phyloP scores from a whole-genome alignment of 2,113 vertebrate species.

The Chionomys nivalis region DNA sequence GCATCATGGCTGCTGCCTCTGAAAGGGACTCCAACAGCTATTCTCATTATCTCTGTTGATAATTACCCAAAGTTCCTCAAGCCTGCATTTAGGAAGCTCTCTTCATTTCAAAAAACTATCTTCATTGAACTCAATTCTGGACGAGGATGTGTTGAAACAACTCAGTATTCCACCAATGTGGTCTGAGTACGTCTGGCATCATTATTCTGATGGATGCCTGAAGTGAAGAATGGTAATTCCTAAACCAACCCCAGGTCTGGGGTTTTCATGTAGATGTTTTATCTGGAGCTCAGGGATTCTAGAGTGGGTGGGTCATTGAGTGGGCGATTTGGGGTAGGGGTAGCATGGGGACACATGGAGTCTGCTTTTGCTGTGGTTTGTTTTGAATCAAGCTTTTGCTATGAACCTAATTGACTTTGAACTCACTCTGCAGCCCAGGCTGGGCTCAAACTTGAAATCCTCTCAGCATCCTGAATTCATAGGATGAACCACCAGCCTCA shows the following conservation, averaged over 20 bases:
- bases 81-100: slow-evolving; percentile 1
- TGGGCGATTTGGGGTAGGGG: neutral
- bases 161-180: neutral
- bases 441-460: neutral
- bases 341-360: neutral
- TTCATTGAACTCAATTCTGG: neutral
- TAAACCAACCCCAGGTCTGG: neutral
- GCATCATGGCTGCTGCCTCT: neutral
- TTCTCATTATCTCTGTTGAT: neutral
- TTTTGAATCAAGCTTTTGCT: neutral
- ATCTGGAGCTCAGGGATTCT: neutral
- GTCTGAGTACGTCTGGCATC: neutral
- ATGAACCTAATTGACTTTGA: neutral
- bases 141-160: neutral
- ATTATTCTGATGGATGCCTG: neutral
- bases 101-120: neutral
- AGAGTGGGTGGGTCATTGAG: neutral
- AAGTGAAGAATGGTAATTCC: neutral
- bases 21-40: neutral
- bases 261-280: neutral
- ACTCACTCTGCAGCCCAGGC: neutral
- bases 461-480: neutral
- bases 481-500: neutral
- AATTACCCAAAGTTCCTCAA: slow-evolving; percentile 26
- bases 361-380: neutral